phyloP scores from a whole-genome alignment of 2,797 vertebrate species.

The Coendou prehensilis region DNA sequence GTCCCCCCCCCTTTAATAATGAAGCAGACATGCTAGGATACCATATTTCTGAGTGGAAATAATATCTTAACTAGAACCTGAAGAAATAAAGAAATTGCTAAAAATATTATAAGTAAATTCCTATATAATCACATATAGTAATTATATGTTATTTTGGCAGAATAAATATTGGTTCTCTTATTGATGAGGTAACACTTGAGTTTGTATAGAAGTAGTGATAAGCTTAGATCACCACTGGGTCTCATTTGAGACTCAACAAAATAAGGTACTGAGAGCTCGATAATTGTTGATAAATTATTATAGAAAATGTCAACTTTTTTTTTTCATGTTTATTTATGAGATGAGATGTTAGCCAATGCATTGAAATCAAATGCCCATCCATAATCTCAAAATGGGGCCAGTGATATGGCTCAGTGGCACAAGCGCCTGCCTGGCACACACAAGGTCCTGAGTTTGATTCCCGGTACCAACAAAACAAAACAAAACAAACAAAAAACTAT shows the following conservation, averaged over 20 bases:
- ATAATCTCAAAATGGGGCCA: background rate
- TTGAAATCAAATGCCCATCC: background rate
- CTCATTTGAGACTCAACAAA: slow-evolving; percentile 48
- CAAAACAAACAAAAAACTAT: no score
- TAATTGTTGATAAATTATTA: slow-evolving; percentile 36
- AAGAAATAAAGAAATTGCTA: slow-evolving; percentile 44
- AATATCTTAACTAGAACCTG: slow-evolving; percentile 29
- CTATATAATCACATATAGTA: background rate
- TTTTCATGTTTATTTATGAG: no score
- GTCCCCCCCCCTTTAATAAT: background rate
- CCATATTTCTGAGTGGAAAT: slow-evolving; percentile 11
- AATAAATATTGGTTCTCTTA: slow-evolving; percentile 40
- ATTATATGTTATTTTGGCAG: slow-evolving; percentile 43
- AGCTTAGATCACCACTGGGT: slow-evolving; percentile 10
- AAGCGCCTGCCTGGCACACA: no score
- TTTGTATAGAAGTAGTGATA: slow-evolving; percentile 1
- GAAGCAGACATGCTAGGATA: background rate
- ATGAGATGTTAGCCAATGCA: no score
- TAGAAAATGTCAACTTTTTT: slow-evolving; percentile 34
- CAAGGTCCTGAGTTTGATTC: no score
- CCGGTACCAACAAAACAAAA: no score
- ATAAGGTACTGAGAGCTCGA: slow-evolving; percentile 20
- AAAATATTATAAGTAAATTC: slow-evolving; percentile 50
- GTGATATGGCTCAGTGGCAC: no score
- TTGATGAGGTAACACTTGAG: slow-evolving; percentile 21